A percentile compares a stretch with the other conserved stretches of the same genome.
These are phyloP conservation scores for Lissonota sp. DNA, from an alignment of 2,888 invertebrate species.

Conservation along the genomic window DNA sequence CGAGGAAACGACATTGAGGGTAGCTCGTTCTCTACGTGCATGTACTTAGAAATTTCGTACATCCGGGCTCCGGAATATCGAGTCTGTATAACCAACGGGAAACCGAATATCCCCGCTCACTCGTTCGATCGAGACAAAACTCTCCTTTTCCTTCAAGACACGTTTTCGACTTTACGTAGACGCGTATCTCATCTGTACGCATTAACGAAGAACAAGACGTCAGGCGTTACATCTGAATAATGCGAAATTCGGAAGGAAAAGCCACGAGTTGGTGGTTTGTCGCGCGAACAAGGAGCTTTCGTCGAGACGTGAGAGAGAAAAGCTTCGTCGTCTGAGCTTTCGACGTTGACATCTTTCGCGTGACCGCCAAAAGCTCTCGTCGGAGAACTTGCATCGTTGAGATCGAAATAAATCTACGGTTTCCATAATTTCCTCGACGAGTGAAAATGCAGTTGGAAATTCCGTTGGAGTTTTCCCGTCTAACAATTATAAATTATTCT, in stretches of 20 bases:
- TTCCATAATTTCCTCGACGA: conserved; percentile 3
- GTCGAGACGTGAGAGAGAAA: conserved; percentile 6
- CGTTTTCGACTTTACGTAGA: conserved; percentile 24
- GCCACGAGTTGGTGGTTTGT: background rate
- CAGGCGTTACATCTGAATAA: conserved; percentile 47
- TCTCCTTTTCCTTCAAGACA: conserved; percentile 2
- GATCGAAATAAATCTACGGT: conserved; percentile 25
- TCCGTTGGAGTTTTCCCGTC: no score
- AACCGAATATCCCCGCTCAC: conserved; percentile 36
- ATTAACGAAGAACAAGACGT: conserved; percentile 1
- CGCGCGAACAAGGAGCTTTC: background rate
- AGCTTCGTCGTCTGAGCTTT: conserved; percentile 10
- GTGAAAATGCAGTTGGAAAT: background rate
- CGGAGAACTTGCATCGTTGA: conserved; percentile 39
- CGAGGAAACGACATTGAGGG: conserved; percentile 17
- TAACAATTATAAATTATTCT: background rate
- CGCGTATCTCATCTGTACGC: conserved; percentile 16
- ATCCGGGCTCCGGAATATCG: conserved; percentile 38
- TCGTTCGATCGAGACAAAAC: conserved; percentile 50
- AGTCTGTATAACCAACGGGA: conserved; percentile 14
- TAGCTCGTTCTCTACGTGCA: conserved; percentile 19
- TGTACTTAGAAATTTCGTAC: conserved; percentile 35
- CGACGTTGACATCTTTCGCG: conserved; percentile 20
- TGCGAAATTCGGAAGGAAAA: conserved; percentile 20
- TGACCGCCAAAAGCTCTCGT: conserved; percentile 22